phyloP scores from a whole-genome alignment of 1,140 invertebrate genomes.

The Scaptomyza graminum region DNA sequence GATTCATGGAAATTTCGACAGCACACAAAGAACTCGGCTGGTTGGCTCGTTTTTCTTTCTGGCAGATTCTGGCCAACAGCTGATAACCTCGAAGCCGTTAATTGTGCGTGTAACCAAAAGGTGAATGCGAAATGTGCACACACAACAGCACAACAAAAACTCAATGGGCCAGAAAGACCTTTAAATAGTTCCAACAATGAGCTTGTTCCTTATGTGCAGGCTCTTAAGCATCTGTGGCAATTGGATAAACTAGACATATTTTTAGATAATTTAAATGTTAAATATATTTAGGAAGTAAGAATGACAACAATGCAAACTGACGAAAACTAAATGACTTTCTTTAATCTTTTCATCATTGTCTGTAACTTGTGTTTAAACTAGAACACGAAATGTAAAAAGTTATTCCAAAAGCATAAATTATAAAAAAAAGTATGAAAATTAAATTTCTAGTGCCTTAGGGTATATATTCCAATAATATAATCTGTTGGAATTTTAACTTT shows the following conservation, averaged over 20 bases:
- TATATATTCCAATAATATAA: no score
- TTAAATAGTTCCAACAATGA: conserved; percentile 14
- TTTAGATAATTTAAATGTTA: not conserved
- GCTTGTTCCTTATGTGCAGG: not conserved
- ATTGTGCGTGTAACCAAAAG: conserved; percentile 66
- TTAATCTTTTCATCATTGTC: no score
- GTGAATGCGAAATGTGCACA: conserved; percentile 25
- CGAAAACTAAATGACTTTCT: not conserved
- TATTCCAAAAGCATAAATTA: no score
- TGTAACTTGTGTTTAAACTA: no score
- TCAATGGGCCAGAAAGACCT: conserved; percentile 48
- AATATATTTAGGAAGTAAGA: not conserved
- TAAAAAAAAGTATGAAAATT: no score
- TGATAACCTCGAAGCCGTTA: conserved; percentile 70
- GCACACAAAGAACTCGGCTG: conserved; percentile 23
- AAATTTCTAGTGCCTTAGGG: no score
- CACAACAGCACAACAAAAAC: conserved; percentile 12
- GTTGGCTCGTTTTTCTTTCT: conserved; percentile 1
- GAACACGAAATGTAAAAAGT: no score
- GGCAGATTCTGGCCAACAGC: conserved; percentile 48
- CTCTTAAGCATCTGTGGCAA: conserved; percentile 39
- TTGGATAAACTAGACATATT: not conserved
- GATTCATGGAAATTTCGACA: conserved; percentile 52
- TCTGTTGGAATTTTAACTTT: no score
- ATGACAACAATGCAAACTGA: not conserved